These are phyloP conservation scores for Eulithis testata DNA, from an alignment of 2,888 invertebrate genomes.

Conservation along the genomic window DNA sequence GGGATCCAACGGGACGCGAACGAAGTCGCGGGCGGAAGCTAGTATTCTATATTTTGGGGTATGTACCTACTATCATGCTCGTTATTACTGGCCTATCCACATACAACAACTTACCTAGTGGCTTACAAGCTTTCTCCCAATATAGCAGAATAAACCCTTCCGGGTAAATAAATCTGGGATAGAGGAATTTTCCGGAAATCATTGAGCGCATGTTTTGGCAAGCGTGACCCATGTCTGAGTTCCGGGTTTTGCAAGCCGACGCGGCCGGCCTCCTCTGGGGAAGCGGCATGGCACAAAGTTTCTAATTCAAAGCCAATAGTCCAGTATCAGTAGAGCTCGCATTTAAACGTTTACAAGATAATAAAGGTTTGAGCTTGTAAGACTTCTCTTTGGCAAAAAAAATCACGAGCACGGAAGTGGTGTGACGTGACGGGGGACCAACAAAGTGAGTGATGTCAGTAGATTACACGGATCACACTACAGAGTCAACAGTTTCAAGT, in stretches of 20 bases:
- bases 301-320: neutral
- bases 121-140: constrained; percentile 10
- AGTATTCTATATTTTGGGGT: too few relatives aligned
- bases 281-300: constrained; percentile 9
- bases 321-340: too few relatives aligned
- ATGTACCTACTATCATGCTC: too few relatives aligned
- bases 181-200: constrained; percentile 56
- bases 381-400: too few relatives aligned
- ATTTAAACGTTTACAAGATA: too few relatives aligned
- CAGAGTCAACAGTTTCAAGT: neutral
- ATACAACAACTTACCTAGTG: neutral
- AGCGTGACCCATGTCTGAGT: constrained; percentile 63
- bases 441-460: too few relatives aligned
- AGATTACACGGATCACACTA: neutral
- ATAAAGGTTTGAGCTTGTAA: too few relatives aligned
- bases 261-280: constrained; percentile 23
- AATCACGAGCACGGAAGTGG: too few relatives aligned
- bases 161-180: constrained; percentile 53
- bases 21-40: too few relatives aligned
- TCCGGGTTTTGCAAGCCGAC: constrained; percentile 27
- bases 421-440: too few relatives aligned
- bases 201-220: constrained; percentile 65
- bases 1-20: too few relatives aligned
- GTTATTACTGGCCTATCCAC: neutral
- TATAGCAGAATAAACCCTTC: constrained; percentile 25